phyloP scores from a whole-genome alignment of 2,113 vertebrate species.

The Pelecanoides urinatrix region DNA sequence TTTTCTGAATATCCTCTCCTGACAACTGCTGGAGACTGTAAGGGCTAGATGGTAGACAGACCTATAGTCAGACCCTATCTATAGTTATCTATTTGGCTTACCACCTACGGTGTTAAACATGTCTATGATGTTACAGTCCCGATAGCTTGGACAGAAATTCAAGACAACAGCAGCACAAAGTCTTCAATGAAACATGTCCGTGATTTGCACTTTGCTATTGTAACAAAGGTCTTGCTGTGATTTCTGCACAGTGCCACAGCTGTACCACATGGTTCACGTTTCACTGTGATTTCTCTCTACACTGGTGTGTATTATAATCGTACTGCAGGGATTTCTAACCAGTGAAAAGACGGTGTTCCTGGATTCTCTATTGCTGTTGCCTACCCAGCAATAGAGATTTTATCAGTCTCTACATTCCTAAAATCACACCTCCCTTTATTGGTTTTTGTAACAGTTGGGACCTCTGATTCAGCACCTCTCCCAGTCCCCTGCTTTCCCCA shows the following conservation, averaged over 20 bases:
- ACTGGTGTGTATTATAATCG: neutral
- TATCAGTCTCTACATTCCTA: neutral
- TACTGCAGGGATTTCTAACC: neutral
- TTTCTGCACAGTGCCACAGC: neutral
- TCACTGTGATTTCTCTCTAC: neutral
- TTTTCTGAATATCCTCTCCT: neutral
- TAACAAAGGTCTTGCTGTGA: neutral
- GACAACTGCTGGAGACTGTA: neutral
- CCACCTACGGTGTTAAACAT: rapidly evolving
- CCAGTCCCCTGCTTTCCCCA: neutral
- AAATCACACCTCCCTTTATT: neutral
- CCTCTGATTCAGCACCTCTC: neutral
- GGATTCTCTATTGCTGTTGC: neutral
- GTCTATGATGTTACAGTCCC: neutral
- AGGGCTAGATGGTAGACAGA: neutral
- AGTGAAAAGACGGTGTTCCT: neutral
- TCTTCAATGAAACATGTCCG: neutral
- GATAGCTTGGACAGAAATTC: neutral
- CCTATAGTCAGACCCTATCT: neutral
- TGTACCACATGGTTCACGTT: neutral
- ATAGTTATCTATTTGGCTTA: neutral
- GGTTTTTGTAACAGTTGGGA: neutral
- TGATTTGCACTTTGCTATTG: neutral
- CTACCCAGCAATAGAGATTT: neutral
- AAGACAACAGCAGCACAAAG: neutral